A percentile compares a stretch with the other conserved stretches of the same genome.
Evolutionary conservation across 2,113 vertebrate species (phyloP).

Genomic region (Eretmochelys imbricata): DNA sequence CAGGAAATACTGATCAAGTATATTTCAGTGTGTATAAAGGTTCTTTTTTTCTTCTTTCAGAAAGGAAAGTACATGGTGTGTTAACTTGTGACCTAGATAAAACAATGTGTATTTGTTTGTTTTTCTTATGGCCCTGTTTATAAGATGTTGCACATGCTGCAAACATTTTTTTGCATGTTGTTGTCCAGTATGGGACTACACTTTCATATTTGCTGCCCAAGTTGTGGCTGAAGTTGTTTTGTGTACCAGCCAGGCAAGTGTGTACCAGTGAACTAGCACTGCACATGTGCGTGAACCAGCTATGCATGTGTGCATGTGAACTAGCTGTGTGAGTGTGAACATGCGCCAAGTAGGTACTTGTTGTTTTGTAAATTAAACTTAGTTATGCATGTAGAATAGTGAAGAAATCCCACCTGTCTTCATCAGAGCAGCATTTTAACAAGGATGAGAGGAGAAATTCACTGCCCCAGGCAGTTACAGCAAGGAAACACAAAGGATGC

Average conservation of each 20-base stretch:
- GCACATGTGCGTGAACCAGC: background rate
- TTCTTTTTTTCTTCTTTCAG: slow-evolving; percentile 19
- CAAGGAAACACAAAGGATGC: background rate
- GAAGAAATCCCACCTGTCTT: slow-evolving; percentile 42
- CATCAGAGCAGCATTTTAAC: slow-evolving; percentile 23
- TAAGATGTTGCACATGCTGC: background rate
- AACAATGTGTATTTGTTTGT: slow-evolving; percentile 55
- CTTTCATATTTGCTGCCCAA: background rate
- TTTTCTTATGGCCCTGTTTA: slow-evolving; percentile 54
- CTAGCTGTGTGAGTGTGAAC: background rate
- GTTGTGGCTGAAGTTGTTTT: background rate
- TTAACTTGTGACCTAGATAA: slow-evolving; percentile 55
- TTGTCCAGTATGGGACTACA: background rate
- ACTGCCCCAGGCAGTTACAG: background rate
- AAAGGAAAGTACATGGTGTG: slow-evolving; percentile 62
- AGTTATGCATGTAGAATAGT: slow-evolving; percentile 15
- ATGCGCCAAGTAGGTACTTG: background rate
- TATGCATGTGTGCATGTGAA: background rate
- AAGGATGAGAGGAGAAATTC: background rate
- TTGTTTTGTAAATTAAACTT: slow-evolving; percentile 19
- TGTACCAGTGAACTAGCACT: background rate
- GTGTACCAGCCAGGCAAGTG: background rate
- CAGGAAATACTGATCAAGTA: background rate
- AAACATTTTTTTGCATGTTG: background rate
- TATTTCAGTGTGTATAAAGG: slow-evolving; percentile 44